Evolutionary conservation across 2,113 vertebrate genomes (phyloP).

Genomic region (Lamprologus sp.): DNA sequence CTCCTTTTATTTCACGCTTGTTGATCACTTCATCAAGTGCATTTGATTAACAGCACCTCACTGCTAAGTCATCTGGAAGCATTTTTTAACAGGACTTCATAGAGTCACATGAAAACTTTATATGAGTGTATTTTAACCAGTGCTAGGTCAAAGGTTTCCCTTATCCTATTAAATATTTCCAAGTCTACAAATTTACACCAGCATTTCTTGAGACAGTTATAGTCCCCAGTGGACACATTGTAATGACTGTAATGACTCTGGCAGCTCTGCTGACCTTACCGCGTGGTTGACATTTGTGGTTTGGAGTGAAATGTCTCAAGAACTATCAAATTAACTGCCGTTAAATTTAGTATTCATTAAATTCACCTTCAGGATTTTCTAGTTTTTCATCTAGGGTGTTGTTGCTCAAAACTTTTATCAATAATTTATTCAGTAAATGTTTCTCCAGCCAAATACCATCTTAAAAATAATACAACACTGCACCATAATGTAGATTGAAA

Average conservation of each 20-base stretch:
- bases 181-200: background rate
- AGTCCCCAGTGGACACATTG: background rate
- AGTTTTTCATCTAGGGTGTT: background rate
- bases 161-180: background rate
- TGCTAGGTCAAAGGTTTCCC: background rate
- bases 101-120: background rate
- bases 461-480: background rate
- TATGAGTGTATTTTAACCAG: background rate
- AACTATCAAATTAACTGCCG: background rate
- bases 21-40: background rate
- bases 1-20: background rate
- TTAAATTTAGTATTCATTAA: background rate
- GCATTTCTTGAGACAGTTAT: background rate
- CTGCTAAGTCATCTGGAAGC: background rate
- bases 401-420: background rate
- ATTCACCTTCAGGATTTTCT: background rate
- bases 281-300: background rate
- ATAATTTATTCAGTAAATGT: background rate
- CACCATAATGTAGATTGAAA: background rate
- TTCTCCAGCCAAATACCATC: background rate
- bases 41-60: background rate
- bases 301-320: background rate
- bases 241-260: background rate
- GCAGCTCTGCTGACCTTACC: background rate
- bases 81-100: background rate